These are phyloP conservation scores for Austrofundulus limnaeus DNA, from an alignment of 2,113 vertebrate genomes.

Conservation along the genomic window DNA sequence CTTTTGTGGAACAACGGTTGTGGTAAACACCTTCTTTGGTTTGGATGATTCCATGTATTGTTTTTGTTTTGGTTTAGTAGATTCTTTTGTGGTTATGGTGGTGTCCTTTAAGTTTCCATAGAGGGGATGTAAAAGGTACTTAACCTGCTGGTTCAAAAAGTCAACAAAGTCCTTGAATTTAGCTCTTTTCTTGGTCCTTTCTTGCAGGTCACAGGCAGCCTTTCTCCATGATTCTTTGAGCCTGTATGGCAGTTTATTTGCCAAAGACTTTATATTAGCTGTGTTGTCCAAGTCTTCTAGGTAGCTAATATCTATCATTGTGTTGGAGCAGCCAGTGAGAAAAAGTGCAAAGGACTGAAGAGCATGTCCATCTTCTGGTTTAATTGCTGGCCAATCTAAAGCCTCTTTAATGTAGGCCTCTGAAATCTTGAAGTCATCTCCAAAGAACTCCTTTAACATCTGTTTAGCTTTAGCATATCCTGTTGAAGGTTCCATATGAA, in stretches of 20 bases:
- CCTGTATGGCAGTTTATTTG: slow-evolving; percentile 18
- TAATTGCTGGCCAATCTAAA: slow-evolving; percentile 17
- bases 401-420: slow-evolving; percentile 40
- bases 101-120: slow-evolving; percentile 36
- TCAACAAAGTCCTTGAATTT: slow-evolving; percentile 34
- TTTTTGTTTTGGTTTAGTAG: not conserved
- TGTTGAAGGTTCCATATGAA: slow-evolving; percentile 34
- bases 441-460: slow-evolving; percentile 36
- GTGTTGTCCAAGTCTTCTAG: slow-evolving; percentile 45
- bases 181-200: slow-evolving; percentile 19
- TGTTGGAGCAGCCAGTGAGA: slow-evolving; percentile 1
- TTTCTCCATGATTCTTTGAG: slow-evolving; percentile 39
- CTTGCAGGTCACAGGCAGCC: slow-evolving; percentile 21
- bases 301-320: slow-evolving; percentile 23
- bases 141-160: slow-evolving; percentile 17
- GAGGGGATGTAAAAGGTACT: slow-evolving; percentile 12
- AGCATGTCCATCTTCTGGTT: slow-evolving; percentile 10
- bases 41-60: not conserved
- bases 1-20: not conserved
- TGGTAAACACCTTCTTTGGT: not conserved
- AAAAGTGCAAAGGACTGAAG: slow-evolving; percentile 20
- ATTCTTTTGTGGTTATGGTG: not conserved
- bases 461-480: slow-evolving; percentile 32
- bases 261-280: slow-evolving; percentile 30
- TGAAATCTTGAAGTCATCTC: slow-evolving; percentile 24